Evolutionary conservation across 2,113 vertebrate genomes (phyloP).

Genomic region (Cynopterus brachyotis): DNA sequence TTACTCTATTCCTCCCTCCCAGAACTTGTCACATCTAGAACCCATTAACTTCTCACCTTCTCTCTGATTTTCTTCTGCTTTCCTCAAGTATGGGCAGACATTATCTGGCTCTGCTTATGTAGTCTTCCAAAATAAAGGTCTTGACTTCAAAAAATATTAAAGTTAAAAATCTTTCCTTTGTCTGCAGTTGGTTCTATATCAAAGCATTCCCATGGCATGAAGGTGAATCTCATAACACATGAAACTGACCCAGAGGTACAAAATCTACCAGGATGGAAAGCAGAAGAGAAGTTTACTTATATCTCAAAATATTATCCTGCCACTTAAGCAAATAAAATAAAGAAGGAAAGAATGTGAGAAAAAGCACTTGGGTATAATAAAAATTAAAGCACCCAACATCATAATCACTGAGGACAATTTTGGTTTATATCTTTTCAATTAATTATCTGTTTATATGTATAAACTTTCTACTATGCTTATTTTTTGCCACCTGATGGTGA

Average conservation of each 20-base stretch:
- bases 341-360: neutral
- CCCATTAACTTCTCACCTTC: neutral
- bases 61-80: neutral
- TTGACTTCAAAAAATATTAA: neutral
- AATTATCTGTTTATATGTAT: neutral
- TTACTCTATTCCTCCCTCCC: neutral
- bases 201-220: neutral
- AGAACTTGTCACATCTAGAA: neutral
- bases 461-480: neutral
- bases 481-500: neutral
- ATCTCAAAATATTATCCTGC: neutral
- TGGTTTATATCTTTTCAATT: neutral
- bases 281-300: neutral
- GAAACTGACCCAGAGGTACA: neutral
- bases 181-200: neutral
- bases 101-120: neutral
- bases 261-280: neutral
- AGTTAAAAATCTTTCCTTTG: neutral
- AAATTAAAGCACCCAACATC: neutral
- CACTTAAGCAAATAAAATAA: constrained; percentile 6
- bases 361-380: neutral
- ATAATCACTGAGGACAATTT: neutral
- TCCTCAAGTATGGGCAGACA: neutral
- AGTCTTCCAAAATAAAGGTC: neutral
- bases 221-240: neutral